Percentiles rank a stretch among this genome's conserved stretches.
Conservation (phyloP, 2,888 invertebrate species). For the Chironomus tentans region DNA sequence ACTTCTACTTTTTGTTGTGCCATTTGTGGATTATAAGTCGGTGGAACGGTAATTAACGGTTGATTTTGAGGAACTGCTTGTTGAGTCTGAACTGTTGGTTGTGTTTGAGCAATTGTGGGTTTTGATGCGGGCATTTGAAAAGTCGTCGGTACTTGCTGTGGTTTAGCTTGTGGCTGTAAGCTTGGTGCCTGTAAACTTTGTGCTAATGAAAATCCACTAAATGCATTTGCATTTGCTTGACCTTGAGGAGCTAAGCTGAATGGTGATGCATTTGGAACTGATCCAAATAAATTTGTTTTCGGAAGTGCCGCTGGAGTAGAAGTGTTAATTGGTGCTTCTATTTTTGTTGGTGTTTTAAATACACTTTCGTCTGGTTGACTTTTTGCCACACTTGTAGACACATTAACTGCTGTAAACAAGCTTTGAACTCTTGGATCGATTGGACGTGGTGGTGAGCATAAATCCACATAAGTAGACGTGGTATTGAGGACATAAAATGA, state of each 20-base stretch:
- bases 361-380: neutral
- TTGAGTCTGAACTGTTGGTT: constrained; percentile 24
- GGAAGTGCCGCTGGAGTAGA: constrained; percentile 2
- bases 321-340: neutral
- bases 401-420: neutral
- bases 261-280: neutral
- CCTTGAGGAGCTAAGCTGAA: neutral
- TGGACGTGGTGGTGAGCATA: constrained; percentile 55
- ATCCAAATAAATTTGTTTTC: neutral
- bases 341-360: neutral
- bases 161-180: neutral
- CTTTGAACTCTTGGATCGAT: neutral
- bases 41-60: constrained; percentile 28
- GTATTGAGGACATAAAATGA: constrained; percentile 69
- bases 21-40: constrained; percentile 25
- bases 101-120: neutral
- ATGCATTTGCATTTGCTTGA: constrained; percentile 24
- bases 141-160: neutral
- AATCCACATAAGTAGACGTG: constrained; percentile 46
- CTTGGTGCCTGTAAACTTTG: neutral
- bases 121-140: neutral
- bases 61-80: neutral
- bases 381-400: neutral
- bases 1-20: neutral
- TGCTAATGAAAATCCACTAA: constrained; percentile 18